Base-by-base conservation (phyloP, 2,888 invertebrate genomes). In the Epiblema foenella region DNA sequence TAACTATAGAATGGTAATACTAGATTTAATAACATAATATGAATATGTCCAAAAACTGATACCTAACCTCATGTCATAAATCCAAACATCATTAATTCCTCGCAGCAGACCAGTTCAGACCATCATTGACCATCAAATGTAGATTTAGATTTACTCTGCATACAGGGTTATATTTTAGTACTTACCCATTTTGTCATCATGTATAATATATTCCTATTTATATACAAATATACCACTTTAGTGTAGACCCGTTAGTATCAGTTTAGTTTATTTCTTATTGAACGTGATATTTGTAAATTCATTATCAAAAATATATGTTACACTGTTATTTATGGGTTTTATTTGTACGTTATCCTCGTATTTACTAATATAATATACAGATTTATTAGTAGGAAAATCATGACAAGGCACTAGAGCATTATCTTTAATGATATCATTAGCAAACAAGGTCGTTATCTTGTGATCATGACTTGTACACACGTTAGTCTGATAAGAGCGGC, bases 241-340 rank as follows among this genome's bases (percentile, higher is more conserved):
- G 75, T 67, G 56, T 74, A 73, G 68, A 66, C 58, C 67, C 67
- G 39, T 73, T 73, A 81, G 78, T 73, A 75, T 80, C 78, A 81
- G 82, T 79, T 79, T 87, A 85, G 82, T 80, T 72, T 84, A 86
- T 84, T 80, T 86, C 85, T 84, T 86, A 81, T 82, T 81, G 81
- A 83, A 86, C 83, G 88, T 91, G 88, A 90, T 91, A 90, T 88
- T 83, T 92, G 91, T 90, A 91, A 88, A 89, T 84, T 89, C 89
- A 90, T 89, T 86, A 86, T 88, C 86, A 85, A 87, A 87, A 92
- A 93, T 93, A 93, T 91, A 93, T 91, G 91, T 91, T 92, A 91
- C 86, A 87, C 84, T 88, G 89, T 92, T 91, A 84, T 83, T 79
- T 88, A 81, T 87, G 88, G 85, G 89, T 93, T 93, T 93, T 90